These are phyloP conservation scores for Chaetodon trifasciatus DNA, from an alignment of 2,797 vertebrate species.

Conservation along the genomic window DNA sequence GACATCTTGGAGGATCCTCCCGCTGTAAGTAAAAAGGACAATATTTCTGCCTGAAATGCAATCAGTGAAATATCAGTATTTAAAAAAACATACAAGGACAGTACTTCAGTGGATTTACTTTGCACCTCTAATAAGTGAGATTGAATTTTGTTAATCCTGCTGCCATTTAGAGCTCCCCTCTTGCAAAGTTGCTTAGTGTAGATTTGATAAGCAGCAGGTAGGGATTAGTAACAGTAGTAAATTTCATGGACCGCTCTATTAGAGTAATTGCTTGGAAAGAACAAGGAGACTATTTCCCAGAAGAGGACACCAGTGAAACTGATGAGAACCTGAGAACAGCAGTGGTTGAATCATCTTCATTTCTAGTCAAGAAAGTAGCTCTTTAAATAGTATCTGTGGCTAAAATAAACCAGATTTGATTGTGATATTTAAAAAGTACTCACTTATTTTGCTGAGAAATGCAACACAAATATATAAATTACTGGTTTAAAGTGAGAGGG, in stretches of 20 bases:
- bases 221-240: constrained; percentile 44
- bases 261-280: constrained; percentile 65
- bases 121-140: background rate
- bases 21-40: background rate
- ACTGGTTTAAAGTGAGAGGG: background rate
- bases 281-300: constrained; percentile 48
- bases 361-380: background rate
- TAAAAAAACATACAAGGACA: background rate
- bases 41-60: background rate
- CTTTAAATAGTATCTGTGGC: background rate
- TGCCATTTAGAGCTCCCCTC: background rate
- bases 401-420: background rate
- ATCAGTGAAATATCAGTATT: background rate
- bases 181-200: background rate
- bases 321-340: background rate
- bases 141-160: background rate
- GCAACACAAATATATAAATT: background rate
- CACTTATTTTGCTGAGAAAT: background rate
- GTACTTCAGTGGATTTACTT: background rate
- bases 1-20: background rate
- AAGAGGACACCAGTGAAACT: constrained; percentile 36
- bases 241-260: constrained; percentile 54
- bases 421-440: no score
- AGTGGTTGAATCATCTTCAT: background rate
- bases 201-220: constrained; percentile 40